Percentiles rank a stretch among this genome's conserved stretches.
These are phyloP conservation scores for Sisyra nigra DNA, from an alignment of 2,888 invertebrate species.

Conservation along the genomic window DNA sequence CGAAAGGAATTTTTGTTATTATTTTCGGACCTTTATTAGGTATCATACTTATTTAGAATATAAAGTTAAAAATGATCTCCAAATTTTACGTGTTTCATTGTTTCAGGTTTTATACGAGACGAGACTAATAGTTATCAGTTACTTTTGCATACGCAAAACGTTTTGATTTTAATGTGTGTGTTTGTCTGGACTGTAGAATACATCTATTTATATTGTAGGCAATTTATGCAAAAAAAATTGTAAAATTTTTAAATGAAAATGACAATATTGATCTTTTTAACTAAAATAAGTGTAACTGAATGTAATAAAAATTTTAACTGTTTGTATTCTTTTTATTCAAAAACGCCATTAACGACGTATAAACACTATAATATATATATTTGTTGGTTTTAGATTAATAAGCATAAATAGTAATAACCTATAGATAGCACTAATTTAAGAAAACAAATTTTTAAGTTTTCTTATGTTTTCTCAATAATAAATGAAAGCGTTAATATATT, in stretches of 20 bases:
- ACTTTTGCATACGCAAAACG: conserved; percentile 56
- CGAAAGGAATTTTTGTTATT: conserved; percentile 55
- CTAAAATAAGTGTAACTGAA: background rate
- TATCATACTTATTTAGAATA: conserved; percentile 18
- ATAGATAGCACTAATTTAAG: too few species aligned
- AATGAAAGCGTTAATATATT: too few species aligned
- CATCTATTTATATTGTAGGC: conserved; percentile 15
- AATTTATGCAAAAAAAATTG: background rate
- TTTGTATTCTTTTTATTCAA: too few species aligned
- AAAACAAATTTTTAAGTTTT: too few species aligned
- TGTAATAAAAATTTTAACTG: background rate
- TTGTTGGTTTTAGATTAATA: too few species aligned
- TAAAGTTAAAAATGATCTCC: background rate
- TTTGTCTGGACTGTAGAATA: conserved; percentile 54
- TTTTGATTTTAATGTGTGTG: conserved; percentile 49
- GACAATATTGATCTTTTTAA: background rate
- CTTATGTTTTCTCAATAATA: too few species aligned
- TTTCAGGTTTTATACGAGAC: conserved; percentile 53
- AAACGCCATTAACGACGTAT: too few species aligned
- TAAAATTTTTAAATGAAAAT: background rate
- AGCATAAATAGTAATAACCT: too few species aligned
- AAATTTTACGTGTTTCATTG: conserved; percentile 11
- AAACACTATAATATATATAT: too few species aligned
- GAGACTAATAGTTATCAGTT: conserved; percentile 47
- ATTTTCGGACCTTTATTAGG: conserved; percentile 53